Conservation (phyloP, 2,797 vertebrate species). For the Pangasius macronema region DNA sequence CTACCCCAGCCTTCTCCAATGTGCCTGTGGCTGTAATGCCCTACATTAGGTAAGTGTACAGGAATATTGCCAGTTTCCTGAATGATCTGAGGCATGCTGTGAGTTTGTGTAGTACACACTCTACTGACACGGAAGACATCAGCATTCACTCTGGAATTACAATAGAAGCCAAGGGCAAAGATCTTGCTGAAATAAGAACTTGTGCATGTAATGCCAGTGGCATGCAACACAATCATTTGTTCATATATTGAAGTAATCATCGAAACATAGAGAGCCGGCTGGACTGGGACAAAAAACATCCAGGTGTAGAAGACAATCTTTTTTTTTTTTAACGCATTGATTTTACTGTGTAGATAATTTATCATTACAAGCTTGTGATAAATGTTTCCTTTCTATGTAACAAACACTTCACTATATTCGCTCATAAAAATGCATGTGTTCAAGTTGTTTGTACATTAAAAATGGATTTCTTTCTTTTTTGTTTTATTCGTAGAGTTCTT, state of each 20-base stretch:
- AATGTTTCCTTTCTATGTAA: conserved; percentile 32
- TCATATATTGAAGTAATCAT: conserved; percentile 14
- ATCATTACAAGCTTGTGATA: conserved; percentile 17
- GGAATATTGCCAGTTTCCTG: not conserved
- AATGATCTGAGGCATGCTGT: not conserved
- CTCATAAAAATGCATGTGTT: conserved; percentile 16
- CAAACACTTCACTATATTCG: conserved; percentile 18
- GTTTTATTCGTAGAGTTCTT: not conserved
- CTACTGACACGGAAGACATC: conserved; percentile 31
- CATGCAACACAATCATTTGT: not conserved
- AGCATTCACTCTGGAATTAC: conserved; percentile 10
- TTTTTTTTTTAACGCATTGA: not conserved
- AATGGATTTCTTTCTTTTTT: conserved; percentile 2
- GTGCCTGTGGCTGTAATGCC: not conserved
- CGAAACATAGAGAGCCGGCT: not conserved
- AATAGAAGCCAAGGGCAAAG: conserved; percentile 27
- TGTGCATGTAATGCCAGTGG: not conserved
- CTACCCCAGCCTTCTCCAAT: not conserved
- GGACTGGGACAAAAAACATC: not conserved
- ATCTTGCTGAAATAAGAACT: conserved; percentile 17
- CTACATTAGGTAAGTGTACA: not conserved
- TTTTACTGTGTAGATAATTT: conserved; percentile 6
- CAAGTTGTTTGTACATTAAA: conserved; percentile 24
- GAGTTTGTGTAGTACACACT: not conserved
- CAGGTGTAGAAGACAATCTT: not conserved